phyloP scores from a whole-genome alignment of 2,113 vertebrate genomes.

The Cynopterus brachyotis region DNA sequence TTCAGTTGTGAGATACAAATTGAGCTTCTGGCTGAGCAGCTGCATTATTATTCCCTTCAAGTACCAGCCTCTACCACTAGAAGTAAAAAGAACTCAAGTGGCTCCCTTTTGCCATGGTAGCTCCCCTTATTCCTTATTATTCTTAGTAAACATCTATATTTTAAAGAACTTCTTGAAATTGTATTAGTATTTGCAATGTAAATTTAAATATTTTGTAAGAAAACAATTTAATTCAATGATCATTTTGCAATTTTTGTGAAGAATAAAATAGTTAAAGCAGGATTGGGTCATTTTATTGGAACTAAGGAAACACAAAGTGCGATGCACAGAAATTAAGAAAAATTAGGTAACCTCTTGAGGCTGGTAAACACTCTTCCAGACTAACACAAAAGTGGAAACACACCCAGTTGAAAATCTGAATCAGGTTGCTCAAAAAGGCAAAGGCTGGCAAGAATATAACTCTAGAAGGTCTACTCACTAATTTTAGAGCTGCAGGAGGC shows the following conservation, averaged over 20 bases:
- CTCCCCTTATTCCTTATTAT: background rate
- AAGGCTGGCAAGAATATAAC: background rate
- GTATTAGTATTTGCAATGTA: background rate
- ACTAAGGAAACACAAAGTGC: background rate
- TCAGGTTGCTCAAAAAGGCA: conserved; percentile 21
- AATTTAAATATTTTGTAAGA: conserved; percentile 44
- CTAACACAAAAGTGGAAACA: background rate
- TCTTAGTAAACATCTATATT: background rate
- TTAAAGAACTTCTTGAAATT: background rate
- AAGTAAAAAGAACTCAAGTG: background rate
- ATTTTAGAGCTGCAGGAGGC: conserved; percentile 13
- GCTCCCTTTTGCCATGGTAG: background rate
- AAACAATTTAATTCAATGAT: conserved; percentile 16
- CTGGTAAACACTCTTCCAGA: background rate
- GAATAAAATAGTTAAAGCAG: conserved; percentile 16
- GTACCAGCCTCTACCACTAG: background rate
- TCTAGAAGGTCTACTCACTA: background rate
- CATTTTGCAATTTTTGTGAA: background rate
- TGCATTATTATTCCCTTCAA: background rate
- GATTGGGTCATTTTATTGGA: background rate
- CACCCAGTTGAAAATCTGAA: background rate
- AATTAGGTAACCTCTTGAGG: background rate
- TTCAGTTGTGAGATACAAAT: background rate
- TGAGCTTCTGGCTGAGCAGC: background rate
- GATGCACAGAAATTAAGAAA: background rate